Evolutionary conservation across 2,888 invertebrate genomes (phyloP).

Genomic region (Hoplodrina ambigua): DNA sequence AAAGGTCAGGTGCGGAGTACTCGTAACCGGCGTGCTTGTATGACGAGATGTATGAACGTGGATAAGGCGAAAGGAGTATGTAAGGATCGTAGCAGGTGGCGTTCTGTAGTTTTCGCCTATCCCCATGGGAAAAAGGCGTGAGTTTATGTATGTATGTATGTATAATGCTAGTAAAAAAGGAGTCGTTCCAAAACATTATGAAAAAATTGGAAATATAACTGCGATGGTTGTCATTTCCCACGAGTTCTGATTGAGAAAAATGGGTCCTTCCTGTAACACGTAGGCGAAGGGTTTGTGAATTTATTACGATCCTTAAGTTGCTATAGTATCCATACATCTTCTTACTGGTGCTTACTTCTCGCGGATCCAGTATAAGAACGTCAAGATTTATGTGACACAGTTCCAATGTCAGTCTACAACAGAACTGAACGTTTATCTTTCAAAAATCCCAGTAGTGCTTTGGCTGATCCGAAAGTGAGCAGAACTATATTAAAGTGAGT

Average conservation of each 20-base stretch:
- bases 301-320: slow-evolving; percentile 49
- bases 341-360: slow-evolving; percentile 24
- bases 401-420: slow-evolving; percentile 10
- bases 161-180: too few relatives aligned
- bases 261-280: slow-evolving; percentile 23
- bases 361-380: slow-evolving; percentile 22
- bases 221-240: slow-evolving; percentile 34
- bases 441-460: neutral
- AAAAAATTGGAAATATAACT: slow-evolving; percentile 40
- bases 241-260: slow-evolving; percentile 43
- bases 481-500: neutral
- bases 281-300: slow-evolving; percentile 52
- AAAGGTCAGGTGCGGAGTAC: too few relatives aligned
- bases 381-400: slow-evolving; percentile 36
- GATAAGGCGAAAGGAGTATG: too few relatives aligned
- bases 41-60: too few relatives aligned
- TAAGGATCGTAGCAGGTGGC: too few relatives aligned
- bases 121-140: too few relatives aligned
- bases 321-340: slow-evolving; percentile 49
- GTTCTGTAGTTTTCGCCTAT: too few relatives aligned
- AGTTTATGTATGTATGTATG: too few relatives aligned
- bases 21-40: too few relatives aligned
- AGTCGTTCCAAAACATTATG: slow-evolving; percentile 7
- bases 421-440: neutral
- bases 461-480: neutral